Conservation (phyloP, 2,113 vertebrate species). For the Archocentrus centrarchus region DNA sequence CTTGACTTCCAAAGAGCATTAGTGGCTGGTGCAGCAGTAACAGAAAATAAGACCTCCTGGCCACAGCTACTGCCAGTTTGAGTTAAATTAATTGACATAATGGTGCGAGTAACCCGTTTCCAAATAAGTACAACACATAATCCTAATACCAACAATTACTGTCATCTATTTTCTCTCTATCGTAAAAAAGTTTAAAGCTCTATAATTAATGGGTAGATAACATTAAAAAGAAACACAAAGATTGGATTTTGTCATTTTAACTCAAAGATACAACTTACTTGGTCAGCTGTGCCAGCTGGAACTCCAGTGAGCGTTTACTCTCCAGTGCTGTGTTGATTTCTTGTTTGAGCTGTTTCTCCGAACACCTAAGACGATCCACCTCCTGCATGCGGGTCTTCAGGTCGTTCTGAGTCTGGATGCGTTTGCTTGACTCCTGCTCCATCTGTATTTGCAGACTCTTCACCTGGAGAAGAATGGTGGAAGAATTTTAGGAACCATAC, state of each 20-base stretch:
- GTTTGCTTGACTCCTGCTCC: conserved; percentile 92
- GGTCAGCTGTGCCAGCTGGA: conserved; percentile 94
- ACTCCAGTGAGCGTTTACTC: conserved; percentile 94
- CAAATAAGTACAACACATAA: neutral
- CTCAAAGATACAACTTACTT: conserved; percentile 84
- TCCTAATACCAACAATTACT: neutral
- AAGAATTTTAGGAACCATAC: neutral
- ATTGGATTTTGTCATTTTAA: neutral
- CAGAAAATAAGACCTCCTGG: conserved; percentile 19
- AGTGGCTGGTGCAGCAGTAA: conserved; percentile 20
- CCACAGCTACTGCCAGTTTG: conserved; percentile 3
- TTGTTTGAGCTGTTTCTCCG: conserved; percentile 98
- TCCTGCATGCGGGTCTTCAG: conserved; percentile 90
- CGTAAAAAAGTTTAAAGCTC: neutral
- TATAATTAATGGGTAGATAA: neutral
- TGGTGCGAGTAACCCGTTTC: neutral
- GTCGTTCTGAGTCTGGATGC: conserved; percentile 88
- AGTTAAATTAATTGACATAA: neutral
- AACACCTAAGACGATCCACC: conserved; percentile 90
- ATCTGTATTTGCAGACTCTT: conserved; percentile 88
- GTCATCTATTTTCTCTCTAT: neutral
- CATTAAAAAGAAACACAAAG: neutral
- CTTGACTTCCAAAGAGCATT: conserved; percentile 71
- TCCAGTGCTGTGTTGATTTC: conserved; percentile 93
- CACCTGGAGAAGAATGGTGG: conserved; percentile 77